phyloP scores from a whole-genome alignment of 2,888 invertebrate genomes.

The Cheilosia scutellata region DNA sequence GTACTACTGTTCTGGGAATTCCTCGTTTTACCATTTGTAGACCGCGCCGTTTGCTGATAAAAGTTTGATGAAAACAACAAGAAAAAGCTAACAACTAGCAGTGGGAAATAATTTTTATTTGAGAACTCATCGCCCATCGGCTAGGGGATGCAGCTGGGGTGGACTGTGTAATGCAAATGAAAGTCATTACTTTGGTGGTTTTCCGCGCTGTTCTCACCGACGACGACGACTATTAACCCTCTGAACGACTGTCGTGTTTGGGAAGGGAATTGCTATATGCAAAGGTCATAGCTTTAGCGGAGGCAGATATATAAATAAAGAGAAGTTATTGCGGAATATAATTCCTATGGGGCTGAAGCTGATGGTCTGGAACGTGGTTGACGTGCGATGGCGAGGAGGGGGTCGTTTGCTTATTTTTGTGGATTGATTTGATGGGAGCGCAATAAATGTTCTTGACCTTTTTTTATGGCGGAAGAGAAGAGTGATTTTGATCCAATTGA shows the following conservation, averaged over 20 bases:
- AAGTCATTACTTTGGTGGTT: constrained; percentile 66
- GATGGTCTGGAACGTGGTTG: constrained; percentile 42
- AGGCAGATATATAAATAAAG: constrained; percentile 57
- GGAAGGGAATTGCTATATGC: background rate
- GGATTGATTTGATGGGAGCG: constrained; percentile 62
- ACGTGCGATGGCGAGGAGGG: too few species aligned
- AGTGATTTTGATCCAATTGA: constrained; percentile 61
- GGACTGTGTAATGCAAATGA: constrained; percentile 57
- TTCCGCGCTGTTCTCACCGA: constrained; percentile 30
- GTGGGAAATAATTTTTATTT: constrained; percentile 58
- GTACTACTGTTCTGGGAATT: constrained; percentile 37
- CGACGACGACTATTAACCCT: background rate
- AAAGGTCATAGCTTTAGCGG: constrained; percentile 13
- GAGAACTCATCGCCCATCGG: constrained; percentile 17
- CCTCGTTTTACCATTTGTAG: constrained; percentile 18
- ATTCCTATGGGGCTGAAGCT: constrained; percentile 21
- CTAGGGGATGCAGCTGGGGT: constrained; percentile 43
- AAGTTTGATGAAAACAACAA: constrained; percentile 64
- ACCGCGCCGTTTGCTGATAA: constrained; percentile 56
- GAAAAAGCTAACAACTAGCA: constrained; percentile 27
- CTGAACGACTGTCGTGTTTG: background rate
- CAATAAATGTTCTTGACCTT: constrained; percentile 74
- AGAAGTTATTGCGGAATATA: constrained; percentile 61
- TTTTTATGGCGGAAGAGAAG: constrained; percentile 27
- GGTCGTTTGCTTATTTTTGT: constrained; percentile 38